Conservation (phyloP, 2,113 vertebrate genomes). For the Phrynosoma blainvillii region DNA sequence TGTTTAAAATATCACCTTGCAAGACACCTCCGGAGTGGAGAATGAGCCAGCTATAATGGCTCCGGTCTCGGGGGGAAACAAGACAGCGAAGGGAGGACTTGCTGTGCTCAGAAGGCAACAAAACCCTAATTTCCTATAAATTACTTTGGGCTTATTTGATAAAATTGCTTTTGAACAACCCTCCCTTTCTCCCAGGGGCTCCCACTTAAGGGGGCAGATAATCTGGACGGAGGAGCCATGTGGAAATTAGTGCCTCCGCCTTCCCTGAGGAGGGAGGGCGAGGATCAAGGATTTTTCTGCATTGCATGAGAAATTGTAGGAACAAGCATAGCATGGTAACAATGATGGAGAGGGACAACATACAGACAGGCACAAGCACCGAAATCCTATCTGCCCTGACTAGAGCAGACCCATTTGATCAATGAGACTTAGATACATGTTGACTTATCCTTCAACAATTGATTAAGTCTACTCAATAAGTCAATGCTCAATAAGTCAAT, state of each 20-base stretch:
- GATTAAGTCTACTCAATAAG: no score
- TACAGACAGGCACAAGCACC: no score
- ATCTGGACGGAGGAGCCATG: background rate
- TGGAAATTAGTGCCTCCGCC: background rate
- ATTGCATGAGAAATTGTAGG: rapidly evolving
- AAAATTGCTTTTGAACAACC: conserved; percentile 39
- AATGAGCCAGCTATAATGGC: background rate
- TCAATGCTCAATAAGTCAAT: no score
- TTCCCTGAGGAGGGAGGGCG: background rate
- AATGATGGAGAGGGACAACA: background rate
- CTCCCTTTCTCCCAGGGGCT: conserved; percentile 30
- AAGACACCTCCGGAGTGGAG: background rate
- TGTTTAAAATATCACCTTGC: conserved; percentile 32
- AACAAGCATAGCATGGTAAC: background rate
- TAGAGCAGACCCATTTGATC: no score
- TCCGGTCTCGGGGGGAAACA: rapidly evolving
- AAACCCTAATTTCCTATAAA: conserved; percentile 24
- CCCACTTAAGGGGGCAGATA: conserved; percentile 34
- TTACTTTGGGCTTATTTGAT: background rate
- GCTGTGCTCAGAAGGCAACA: background rate
- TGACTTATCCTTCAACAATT: no score
- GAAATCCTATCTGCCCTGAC: no score
- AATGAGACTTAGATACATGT: no score
- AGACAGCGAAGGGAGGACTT: background rate
- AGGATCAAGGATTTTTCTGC: rapidly evolving